Evolutionary conservation across 2,797 vertebrate genomes (phyloP), one percentile per base, ranked within the genome.

Genomic region (Arremon brunneinucha): DNA sequence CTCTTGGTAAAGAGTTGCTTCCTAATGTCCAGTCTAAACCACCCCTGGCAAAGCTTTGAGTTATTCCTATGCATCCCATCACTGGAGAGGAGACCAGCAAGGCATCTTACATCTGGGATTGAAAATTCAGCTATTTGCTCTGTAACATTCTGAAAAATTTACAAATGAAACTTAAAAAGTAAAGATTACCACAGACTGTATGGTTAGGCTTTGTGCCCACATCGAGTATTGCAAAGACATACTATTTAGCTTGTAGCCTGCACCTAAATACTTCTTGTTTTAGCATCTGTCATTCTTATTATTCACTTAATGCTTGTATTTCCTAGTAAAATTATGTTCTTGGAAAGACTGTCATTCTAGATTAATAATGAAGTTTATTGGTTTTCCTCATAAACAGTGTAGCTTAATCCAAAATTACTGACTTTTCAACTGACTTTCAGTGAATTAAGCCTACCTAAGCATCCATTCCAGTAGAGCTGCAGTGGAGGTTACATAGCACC

Each of bases 401-500:
- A 8, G 8, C 30, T 65, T 41, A 79, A 53, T 34, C 43, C 34
- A 8, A 0, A 6, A 14, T 12, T 23, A 65, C 4, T 49, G 27
- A 14, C 44, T 88, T 76, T 37, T 65, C 64, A 77, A 90, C 18
- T 21, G 59, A n/a, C 21, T 41, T 46, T 16, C 34, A 2, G 4
- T 12, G 26, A 68, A 44, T 43, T 30, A 64, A 91, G 34, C 24
- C 12, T 3, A 44, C 20, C 28, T 18, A 24, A 44, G 32, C 14
- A 17, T 5, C 6, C 21, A 24, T 30, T 47, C 11, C 50, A 76
- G 22, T 0, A n/a, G 22, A 34, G 35, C 27, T 65, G 23, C 49
- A 64, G 10, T 8, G 28, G 20, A 43, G 16, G 14, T 24, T 37
- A 30, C 11, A 1, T 0, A 3, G 57, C 8, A 43, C 21, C 43